Percentiles rank a stretch among this genome's conserved stretches.
Evolutionary conservation across 2,797 vertebrate species (phyloP).

Genomic region (Onychomys torridus): DNA sequence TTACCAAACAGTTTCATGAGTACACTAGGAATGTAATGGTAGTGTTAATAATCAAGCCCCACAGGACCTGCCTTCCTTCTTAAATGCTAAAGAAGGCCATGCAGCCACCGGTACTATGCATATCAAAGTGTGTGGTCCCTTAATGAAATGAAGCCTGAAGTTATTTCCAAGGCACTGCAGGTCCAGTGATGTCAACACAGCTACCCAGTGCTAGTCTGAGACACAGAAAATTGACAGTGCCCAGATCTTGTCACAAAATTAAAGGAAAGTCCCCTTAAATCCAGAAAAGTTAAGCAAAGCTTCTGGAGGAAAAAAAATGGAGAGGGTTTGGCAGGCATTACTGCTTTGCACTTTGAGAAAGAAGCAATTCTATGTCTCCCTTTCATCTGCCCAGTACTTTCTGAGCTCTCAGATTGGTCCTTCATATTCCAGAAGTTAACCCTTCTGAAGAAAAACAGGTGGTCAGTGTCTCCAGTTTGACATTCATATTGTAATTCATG

Average conservation of each 20-base stretch:
- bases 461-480: not conserved
- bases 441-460: not conserved
- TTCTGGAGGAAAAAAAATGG: not conserved
- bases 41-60: conserved; percentile 69
- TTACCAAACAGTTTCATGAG: conserved; percentile 72
- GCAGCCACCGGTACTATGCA: conserved; percentile 16
- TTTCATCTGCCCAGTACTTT: not conserved
- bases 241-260: conserved; percentile 18
- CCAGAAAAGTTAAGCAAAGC: conserved; percentile 45
- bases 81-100: conserved; percentile 50
- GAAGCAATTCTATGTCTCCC: not conserved
- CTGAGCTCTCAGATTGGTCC: not conserved
- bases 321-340: not conserved
- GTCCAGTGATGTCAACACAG: not conserved
- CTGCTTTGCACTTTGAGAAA: conserved; percentile 13
- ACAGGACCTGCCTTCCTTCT: conserved; percentile 37
- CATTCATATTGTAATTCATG: conserved; percentile 28
- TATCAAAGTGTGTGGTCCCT: conserved; percentile 44
- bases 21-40: conserved; percentile 63
- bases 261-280: not conserved
- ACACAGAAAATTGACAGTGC: not conserved
- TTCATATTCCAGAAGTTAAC: conserved; percentile 27
- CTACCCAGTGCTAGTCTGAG: not conserved
- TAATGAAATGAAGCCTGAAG: conserved; percentile 57
- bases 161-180: conserved; percentile 20